Percentiles rank a stretch among this genome's conserved stretches.
Conservation (phyloP, 2,797 vertebrate species). For the Hydrocynus forskahlii region DNA sequence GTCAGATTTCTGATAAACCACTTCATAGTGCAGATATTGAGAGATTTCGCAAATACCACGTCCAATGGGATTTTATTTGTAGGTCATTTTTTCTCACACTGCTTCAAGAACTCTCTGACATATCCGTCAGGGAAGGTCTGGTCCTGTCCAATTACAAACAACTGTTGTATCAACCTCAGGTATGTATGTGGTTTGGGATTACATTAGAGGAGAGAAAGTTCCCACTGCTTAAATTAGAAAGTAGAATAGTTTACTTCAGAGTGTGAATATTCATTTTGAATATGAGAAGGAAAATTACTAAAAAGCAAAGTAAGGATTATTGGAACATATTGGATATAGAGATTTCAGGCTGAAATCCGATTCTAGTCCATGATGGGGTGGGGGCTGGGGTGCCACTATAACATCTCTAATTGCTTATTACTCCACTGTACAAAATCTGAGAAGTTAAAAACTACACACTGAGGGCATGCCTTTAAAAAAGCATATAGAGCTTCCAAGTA, state of each 20-base stretch:
- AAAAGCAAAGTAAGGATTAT: not conserved
- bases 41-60: not conserved
- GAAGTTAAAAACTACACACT: no score
- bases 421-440: no score
- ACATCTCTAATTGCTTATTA: no score
- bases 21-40: not conserved
- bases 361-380: no score
- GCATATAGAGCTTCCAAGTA: no score
- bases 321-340: no score
- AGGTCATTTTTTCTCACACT: not conserved
- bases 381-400: no score
- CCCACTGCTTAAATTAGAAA: no score
- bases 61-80: not conserved
- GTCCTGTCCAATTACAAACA: not conserved
- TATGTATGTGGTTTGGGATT: not conserved
- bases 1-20: conserved; percentile 13
- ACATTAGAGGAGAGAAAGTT: not conserved
- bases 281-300: not conserved
- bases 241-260: not conserved
- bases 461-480: no score
- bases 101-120: not conserved
- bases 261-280: not conserved
- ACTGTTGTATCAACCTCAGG: not conserved
- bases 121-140: not conserved
- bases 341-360: no score